Percentiles rank a stretch among this genome's conserved stretches.
These are phyloP conservation scores for Megalopta genalis DNA, from an alignment of 1,140 invertebrate species.

Conservation along the genomic window DNA sequence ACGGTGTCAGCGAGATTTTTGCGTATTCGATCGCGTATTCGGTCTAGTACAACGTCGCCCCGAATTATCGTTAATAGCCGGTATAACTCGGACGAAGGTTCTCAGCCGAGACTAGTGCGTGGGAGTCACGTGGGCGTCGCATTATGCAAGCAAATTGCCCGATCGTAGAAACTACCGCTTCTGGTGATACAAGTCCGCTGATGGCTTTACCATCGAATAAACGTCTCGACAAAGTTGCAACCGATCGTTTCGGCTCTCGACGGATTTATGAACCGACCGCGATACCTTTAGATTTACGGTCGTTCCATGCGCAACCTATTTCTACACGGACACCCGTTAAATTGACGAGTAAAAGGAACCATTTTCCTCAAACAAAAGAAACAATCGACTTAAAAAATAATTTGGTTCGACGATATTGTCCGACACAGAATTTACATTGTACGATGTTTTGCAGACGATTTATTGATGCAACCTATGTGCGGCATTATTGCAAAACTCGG, in stretches of 20 bases:
- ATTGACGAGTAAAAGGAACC: too few relatives aligned
- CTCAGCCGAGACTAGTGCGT: slow-evolving; percentile 51
- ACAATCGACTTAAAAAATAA: too few relatives aligned
- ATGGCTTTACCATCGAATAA: slow-evolving; percentile 54
- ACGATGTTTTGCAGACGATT: too few relatives aligned
- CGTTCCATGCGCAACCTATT: too few relatives aligned
- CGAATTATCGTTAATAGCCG: slow-evolving; percentile 61
- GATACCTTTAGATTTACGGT: too few relatives aligned
- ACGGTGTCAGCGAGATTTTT: slow-evolving; percentile 39
- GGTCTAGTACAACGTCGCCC: slow-evolving; percentile 44
- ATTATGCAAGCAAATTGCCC: slow-evolving; percentile 65
- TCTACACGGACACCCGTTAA: too few relatives aligned
- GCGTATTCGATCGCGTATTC: slow-evolving; percentile 39
- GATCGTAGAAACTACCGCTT: slow-evolving; percentile 62
- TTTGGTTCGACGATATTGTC: too few relatives aligned
- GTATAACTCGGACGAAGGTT: slow-evolving; percentile 56
- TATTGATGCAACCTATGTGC: too few relatives aligned
- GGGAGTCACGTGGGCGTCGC: slow-evolving; percentile 53
- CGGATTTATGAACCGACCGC: slow-evolving; percentile 31
- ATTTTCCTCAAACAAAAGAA: too few relatives aligned
- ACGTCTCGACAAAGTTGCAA: slow-evolving; percentile 32
- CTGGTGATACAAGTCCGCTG: slow-evolving; percentile 51
- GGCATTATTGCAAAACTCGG: too few relatives aligned
- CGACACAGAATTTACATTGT: too few relatives aligned
- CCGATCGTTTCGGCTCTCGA: slow-evolving; percentile 7